Conservation (phyloP, 1,140 invertebrate genomes). For the Onthophagus taurus region DNA sequence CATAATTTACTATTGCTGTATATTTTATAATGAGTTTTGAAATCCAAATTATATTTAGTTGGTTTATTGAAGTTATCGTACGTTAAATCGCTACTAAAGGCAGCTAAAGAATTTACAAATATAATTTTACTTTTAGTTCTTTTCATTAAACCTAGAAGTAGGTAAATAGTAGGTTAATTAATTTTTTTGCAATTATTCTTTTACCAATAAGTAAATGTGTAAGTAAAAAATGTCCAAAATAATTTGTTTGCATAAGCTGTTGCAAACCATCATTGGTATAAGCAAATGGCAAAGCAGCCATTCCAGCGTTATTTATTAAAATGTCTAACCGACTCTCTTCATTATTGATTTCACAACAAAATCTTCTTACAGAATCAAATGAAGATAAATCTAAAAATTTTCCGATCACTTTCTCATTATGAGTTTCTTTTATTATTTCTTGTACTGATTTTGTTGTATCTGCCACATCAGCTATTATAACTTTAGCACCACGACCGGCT, state of each 20-base stretch:
- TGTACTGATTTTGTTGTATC: not conserved
- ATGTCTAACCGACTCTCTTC: not conserved
- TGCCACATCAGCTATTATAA: too few relatives aligned
- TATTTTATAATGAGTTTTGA: too few relatives aligned
- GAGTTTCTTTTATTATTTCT: not conserved
- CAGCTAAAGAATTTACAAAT: slow-evolving; percentile 29
- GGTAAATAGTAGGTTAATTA: too few relatives aligned
- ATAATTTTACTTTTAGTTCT: slow-evolving; percentile 32
- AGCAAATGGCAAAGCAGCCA: not conserved
- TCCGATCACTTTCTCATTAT: not conserved
- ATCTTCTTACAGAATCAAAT: not conserved
- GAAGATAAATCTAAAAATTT: not conserved
- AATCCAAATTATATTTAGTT: slow-evolving; percentile 18
- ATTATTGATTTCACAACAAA: not conserved
- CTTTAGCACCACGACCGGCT: too few relatives aligned
- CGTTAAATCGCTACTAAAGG: slow-evolving; percentile 24
- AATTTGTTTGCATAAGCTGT: not conserved
- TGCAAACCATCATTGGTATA: not conserved
- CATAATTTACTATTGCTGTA: slow-evolving; percentile 33
- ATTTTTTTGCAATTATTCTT: too few relatives aligned
- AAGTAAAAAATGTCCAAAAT: not conserved
- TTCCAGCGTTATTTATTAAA: not conserved
- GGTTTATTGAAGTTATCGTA: slow-evolving; percentile 27
- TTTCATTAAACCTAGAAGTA: too few relatives aligned
- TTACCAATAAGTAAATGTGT: not conserved